These are phyloP conservation scores for Camptogramma bilineatum DNA, from an alignment of 2,888 invertebrate species.

Conservation along the genomic window DNA sequence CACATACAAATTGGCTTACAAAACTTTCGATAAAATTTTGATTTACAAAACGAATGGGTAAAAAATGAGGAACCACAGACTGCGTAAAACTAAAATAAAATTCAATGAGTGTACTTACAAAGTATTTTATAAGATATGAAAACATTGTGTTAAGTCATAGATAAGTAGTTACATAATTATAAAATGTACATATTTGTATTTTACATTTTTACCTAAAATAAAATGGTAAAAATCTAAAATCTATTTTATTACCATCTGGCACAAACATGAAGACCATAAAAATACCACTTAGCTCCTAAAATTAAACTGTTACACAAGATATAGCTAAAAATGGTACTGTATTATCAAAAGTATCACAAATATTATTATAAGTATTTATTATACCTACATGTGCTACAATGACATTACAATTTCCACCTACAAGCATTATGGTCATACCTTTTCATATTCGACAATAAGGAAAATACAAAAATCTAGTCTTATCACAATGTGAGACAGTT, in stretches of 20 bases:
- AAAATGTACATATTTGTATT: constrained; percentile 1
- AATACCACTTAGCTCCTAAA: neutral
- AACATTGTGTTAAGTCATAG: neutral
- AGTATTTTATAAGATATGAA: constrained; percentile 1
- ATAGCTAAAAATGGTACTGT: too few relatives aligned
- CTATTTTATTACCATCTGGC: constrained; percentile 1
- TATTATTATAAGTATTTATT: too few relatives aligned
- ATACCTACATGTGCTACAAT: too few relatives aligned
- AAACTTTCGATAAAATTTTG: neutral
- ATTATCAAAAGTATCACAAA: too few relatives aligned
- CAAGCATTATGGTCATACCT: too few relatives aligned
- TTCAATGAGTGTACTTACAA: neutral
- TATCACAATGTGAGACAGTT: too few relatives aligned
- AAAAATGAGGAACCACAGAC: neutral
- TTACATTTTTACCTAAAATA: constrained; percentile 2
- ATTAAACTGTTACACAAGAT: too few relatives aligned
- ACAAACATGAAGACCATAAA: neutral
- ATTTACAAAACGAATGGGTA: neutral
- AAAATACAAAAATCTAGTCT: too few relatives aligned
- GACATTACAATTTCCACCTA: too few relatives aligned
- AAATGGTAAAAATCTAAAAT: constrained; percentile 5
- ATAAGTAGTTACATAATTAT: constrained; percentile 4
- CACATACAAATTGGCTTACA: too few relatives aligned
- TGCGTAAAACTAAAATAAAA: neutral
- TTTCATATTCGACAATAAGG: too few relatives aligned